phyloP scores from a whole-genome alignment of 1,140 invertebrate species.

The Neodiprion virginianus region DNA sequence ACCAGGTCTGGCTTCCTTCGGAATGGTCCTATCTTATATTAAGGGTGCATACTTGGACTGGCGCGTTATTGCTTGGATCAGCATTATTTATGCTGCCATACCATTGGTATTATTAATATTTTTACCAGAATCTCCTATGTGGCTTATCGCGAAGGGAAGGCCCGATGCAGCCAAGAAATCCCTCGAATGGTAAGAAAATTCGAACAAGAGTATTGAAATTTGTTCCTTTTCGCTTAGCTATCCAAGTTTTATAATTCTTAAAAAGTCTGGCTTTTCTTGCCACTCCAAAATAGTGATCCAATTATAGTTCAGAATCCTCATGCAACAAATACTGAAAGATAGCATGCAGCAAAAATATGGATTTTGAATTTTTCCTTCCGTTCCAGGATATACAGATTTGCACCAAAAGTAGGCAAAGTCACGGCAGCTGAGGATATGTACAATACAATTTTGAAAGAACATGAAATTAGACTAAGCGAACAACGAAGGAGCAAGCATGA shows the following conservation, averaged over 20 bases:
- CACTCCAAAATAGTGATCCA: too few relatives aligned
- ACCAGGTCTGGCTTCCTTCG: slow-evolving; percentile 63
- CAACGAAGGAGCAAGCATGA: slow-evolving; percentile 46
- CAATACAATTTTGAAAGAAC: slow-evolving; percentile 55
- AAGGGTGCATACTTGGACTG: slow-evolving; percentile 68
- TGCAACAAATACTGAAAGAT: too few relatives aligned
- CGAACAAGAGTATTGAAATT: neutral
- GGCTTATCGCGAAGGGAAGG: slow-evolving; percentile 66
- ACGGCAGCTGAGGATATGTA: slow-evolving; percentile 46
- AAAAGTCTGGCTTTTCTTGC: too few relatives aligned
- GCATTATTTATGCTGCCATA: slow-evolving; percentile 63
- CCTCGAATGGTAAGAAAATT: slow-evolving; percentile 55
- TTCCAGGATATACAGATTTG: slow-evolving; percentile 43
- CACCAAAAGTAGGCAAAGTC: slow-evolving; percentile 34
- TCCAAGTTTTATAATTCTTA: neutral
- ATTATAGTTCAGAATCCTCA: too few relatives aligned
- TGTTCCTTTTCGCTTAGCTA: neutral
- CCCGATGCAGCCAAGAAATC: slow-evolving; percentile 63
- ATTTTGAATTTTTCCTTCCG: slow-evolving; percentile 28
- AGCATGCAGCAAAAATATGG: neutral
- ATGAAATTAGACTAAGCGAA: slow-evolving; percentile 52
- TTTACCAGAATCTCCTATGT: slow-evolving; percentile 75
- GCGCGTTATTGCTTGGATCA: slow-evolving; percentile 65
- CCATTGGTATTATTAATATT: slow-evolving; percentile 64
- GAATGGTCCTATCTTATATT: slow-evolving; percentile 65